Base-by-base conservation (phyloP, 2,797 vertebrate genomes). In the Intellagama lesueurii region DNA sequence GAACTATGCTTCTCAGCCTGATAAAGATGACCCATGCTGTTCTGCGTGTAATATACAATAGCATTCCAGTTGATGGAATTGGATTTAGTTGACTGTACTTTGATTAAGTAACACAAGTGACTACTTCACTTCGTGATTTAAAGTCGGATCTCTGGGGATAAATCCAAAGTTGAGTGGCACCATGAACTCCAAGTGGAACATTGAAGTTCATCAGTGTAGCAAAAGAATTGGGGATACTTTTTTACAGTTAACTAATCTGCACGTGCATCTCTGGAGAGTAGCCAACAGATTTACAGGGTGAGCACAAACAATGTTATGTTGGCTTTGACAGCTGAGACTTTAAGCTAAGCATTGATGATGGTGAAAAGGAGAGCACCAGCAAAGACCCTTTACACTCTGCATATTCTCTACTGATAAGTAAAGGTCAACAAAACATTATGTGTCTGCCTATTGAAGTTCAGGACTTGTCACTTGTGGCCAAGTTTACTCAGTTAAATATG, bases 1-100 rank as follows among this genome's bases (percentile, higher is more conserved):
- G 99, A 99, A 99, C 98, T 99, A 99, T 92, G 99, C 99, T 22
- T 98, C 99, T 68, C 99, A 99, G 97, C 99, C 99, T 0, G 99
- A 99, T 97, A 99, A 99, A 96, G 99, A 99, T 70, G 98, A 99
- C 95, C 99, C 99, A 14, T 99, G 99, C 97, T 99, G 99, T 96
- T 99, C 99, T 90, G 99, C 99, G 56, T 99, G 99, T 97, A 99
- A 98, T 98, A 99, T 99, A 98, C 99, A 99, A 98, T 99, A 99
- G 98, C 98, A 91, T 87, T 95, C 69, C 83, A 86, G 91, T 85
- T 78, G 84, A 95, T 92, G 92, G 86, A 90, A 90, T 88, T 89
- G 94, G 93, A 93, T 94, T 84, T 91, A 19, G 84, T 91, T 87
- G 81, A 83, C 91, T 91, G 90, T 81, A 47, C 90, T 89, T 90